Percentiles rank a stretch among this genome's conserved stretches.
Conservation (phyloP, 2,888 invertebrate species). For the Buathra laborator region DNA sequence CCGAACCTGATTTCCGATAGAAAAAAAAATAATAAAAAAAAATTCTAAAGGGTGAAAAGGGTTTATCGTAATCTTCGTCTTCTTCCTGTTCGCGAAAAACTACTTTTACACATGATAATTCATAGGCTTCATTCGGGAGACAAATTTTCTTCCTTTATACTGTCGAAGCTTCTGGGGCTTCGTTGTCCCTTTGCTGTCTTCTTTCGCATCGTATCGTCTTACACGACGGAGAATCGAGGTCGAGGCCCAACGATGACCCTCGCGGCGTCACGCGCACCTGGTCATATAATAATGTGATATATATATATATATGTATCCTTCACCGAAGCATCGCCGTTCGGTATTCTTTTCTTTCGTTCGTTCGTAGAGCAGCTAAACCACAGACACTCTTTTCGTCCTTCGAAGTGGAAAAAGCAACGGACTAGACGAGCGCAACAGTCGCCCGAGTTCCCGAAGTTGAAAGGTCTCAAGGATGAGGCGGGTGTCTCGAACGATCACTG, state of each 20-base stretch:
- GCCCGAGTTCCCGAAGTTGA: conserved; percentile 33
- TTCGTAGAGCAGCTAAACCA: neutral
- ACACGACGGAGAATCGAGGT: conserved; percentile 58
- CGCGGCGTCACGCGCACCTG: conserved; percentile 61
- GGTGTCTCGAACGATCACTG: conserved; percentile 46
- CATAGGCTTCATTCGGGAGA: neutral
- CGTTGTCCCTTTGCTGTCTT: conserved; percentile 36
- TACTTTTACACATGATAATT: neutral
- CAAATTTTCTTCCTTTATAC: conserved; percentile 24
- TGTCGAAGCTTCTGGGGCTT: conserved; percentile 11
- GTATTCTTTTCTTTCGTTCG: conserved; percentile 16
- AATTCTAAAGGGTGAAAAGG: conserved; percentile 32
- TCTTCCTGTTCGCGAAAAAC: conserved; percentile 38
- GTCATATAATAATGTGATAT: conserved; percentile 46
- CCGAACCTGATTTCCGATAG: conserved; percentile 39
- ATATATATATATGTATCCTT: conserved; percentile 3
- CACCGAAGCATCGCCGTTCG: neutral
- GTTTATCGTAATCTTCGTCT: conserved; percentile 37
- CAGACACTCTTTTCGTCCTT: conserved; percentile 34
- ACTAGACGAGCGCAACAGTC: conserved; percentile 12
- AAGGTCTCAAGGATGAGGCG: conserved; percentile 53
- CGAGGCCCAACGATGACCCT: conserved; percentile 66
- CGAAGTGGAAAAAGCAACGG: conserved; percentile 5
- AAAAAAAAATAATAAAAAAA: conserved; percentile 38
- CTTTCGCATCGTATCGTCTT: conserved; percentile 47